Evolutionary conservation across 2,888 invertebrate species (phyloP), one percentile per base, ranked within the genome.

Genomic region (Amphipyra tragopoginis): DNA sequence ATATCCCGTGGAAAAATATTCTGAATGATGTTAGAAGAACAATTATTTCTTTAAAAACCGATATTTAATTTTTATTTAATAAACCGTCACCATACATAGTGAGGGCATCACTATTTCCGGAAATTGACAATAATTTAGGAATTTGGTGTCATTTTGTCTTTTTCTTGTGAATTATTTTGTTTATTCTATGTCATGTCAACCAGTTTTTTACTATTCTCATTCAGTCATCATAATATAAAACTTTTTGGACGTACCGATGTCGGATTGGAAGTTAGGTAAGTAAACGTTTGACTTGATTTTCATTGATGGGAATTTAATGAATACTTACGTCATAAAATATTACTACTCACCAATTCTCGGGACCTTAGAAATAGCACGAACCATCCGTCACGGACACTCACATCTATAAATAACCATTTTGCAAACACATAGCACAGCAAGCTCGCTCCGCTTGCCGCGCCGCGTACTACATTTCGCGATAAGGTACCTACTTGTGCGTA

Each of bases 401-500:
- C 80, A 82, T 89, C 89, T 91, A 93, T 90, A 91, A 92, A 91
- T 93, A 92, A 88, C 86, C 88, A 90, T 91, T 92, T 92, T 92
- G 90, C 92, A 90, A 90, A 91, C 86, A 90, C 87, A 90, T 85
- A 86, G 86, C 85, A 86, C 84, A 90, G 84, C 86, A 85, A 86
- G 86, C 86, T 79, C 87, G 85, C 85, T 86, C 84, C 85, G 87
- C 84, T 86, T 86, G 87, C 87, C 86, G 84, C 85, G 82, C 82
- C 87, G 88, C 88, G 89, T 89, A 93, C 91, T 90, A 93, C 89
- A 90, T 90, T 79, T 91, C 89, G 89, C 91, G 93, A 93, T 93
- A 93, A 91, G 92, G 90, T 91, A 92, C 81, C 76, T 83, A 83
- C 91, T 90, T 89, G 88, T 92, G 90, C 90, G 93, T 93, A 93